Evolutionary conservation across 2,797 vertebrate genomes (phyloP), one percentile per base, ranked within the genome.

Genomic region (Cirrhinus mrigala): DNA sequence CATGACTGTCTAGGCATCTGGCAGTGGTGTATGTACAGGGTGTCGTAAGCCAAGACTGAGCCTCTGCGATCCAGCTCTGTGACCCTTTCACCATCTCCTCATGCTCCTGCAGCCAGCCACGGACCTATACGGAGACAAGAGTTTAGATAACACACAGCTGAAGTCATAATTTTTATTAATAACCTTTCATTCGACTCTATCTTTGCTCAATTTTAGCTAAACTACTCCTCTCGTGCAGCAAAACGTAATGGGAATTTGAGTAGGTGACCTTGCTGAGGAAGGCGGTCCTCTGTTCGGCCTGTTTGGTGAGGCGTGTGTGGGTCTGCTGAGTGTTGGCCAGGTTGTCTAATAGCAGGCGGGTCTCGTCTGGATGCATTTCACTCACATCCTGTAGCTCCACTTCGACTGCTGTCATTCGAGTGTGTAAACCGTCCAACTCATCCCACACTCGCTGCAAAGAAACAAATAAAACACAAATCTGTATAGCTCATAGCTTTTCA

Each of bases 351-450:
- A 98, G 91, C 44, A 93, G 88, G 68, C 96, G 94, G 0, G 91
- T 93, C 4, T 96, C 96, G 74, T 93, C 94, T 0, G 96, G 96
- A 33, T 94, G 91, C 88, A 97, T 96, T 89, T 96, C 95, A 12
- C 93, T 92, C 12, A 97, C 22, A 87, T 98, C 97, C 66, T 97
- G 97, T 64, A 98, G 92, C 78, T 97, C 96, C 16, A 96, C 95
- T 87, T 99, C 97, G 79, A 99, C 92, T 0, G 95, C 94, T 0
- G 96, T 96, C 56, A 98, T 89, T 66, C 94, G 93, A 64, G 97
- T 96, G 91, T 97, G 98, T 96, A 97, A 98, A 70, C 90, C 81
- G 12, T 99, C 97, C 52, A 99, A 90, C 92, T 97, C 96, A 4
- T 98, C 97, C 97, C 97, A 98, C 22, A 96, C 94, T 86, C 93